phyloP scores from a whole-genome alignment of 2,888 invertebrate genomes.

The Apamea epomidion region DNA sequence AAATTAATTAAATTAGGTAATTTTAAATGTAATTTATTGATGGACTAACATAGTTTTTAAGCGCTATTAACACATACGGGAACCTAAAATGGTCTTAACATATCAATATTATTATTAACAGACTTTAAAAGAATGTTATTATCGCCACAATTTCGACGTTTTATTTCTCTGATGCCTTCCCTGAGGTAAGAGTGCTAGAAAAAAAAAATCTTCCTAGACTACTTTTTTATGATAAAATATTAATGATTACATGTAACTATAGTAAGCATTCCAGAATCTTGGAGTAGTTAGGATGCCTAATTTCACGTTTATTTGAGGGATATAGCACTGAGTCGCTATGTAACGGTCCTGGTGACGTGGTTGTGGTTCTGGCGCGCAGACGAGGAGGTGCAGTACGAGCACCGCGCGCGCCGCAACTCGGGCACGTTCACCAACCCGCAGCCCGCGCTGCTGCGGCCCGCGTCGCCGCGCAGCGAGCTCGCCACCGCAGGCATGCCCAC shows the following conservation, averaged over 20 bases:
- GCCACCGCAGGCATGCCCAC: slow-evolving; percentile 84
- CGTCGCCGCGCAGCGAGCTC: slow-evolving; percentile 86
- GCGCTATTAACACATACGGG: neutral
- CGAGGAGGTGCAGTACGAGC: slow-evolving; percentile 81
- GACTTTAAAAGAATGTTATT: neutral
- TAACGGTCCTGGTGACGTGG: slow-evolving; percentile 16
- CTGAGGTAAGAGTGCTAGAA: neutral
- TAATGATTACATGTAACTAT: neutral
- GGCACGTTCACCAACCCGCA: slow-evolving; percentile 87
- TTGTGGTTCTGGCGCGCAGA: slow-evolving; percentile 53
- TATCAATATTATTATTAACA: neutral
- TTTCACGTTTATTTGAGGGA: neutral
- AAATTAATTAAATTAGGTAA: neutral
- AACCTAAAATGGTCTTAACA: neutral
- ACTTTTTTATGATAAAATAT: neutral
- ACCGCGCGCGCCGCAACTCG: slow-evolving; percentile 84
- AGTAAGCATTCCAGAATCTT: neutral
- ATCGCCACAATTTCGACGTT: neutral
- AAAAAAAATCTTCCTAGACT: neutral
- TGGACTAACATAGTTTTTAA: neutral
- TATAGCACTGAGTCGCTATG: neutral
- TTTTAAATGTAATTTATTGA: neutral
- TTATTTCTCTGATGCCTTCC: neutral
- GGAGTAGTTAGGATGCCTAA: neutral
- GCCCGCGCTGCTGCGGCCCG: slow-evolving; percentile 83